Conservation (phyloP, 2,113 vertebrate genomes). For the Theristicus caerulescens region DNA sequence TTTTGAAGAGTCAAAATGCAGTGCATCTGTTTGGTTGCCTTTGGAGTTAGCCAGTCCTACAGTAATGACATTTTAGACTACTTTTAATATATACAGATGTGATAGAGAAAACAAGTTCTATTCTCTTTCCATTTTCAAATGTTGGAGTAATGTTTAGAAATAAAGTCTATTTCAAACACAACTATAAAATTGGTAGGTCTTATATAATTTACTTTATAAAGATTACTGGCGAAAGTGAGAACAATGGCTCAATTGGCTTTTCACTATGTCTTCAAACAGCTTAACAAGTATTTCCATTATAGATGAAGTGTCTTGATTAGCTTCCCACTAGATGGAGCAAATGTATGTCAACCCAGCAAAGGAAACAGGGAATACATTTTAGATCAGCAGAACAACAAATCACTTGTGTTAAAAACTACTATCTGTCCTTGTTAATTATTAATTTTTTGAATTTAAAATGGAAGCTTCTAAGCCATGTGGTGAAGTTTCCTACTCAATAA, state of each 20-base stretch:
- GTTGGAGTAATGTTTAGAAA: background rate
- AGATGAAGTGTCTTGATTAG: background rate
- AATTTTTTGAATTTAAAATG: background rate
- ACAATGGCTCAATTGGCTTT: background rate
- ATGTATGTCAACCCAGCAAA: background rate
- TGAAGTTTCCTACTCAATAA: background rate
- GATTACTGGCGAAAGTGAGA: background rate
- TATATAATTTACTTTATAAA: background rate
- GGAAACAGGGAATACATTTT: background rate
- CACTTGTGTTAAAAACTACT: background rate
- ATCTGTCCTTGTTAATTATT: background rate
- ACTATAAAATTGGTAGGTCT: background rate
- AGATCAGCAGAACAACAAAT: background rate
- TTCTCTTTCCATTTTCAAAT: background rate
- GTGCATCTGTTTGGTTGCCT: background rate
- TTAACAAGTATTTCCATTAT: background rate
- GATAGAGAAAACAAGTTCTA: background rate
- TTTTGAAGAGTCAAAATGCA: background rate
- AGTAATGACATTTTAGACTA: background rate
- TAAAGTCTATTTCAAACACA: background rate
- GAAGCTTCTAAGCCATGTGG: background rate
- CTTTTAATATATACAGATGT: background rate
- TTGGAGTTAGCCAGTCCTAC: background rate
- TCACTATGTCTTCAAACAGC: background rate
- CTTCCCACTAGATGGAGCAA: slow-evolving; percentile 43